These are phyloP conservation scores for Ichneumoninae sp. DNA, from an alignment of 2,888 invertebrate species.

Conservation along the genomic window DNA sequence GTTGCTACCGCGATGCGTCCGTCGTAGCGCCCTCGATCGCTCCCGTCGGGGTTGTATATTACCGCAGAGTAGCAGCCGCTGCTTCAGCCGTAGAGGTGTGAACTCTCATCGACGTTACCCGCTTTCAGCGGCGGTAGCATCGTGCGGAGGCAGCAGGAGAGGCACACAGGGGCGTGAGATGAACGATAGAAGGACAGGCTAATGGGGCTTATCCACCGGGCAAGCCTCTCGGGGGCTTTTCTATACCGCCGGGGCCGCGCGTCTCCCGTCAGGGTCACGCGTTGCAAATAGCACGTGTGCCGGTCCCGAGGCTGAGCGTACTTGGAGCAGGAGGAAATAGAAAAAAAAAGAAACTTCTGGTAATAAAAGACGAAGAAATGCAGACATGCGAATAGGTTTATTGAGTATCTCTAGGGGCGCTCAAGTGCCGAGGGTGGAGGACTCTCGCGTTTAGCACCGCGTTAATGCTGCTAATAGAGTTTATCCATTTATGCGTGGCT, in stretches of 20 bases:
- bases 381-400: conserved; percentile 6
- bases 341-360: not conserved
- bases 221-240: conserved; percentile 42
- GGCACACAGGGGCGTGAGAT: conserved; percentile 47
- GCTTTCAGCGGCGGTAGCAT: conserved; percentile 42
- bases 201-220: conserved; percentile 62
- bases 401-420: not conserved
- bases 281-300: conserved; percentile 60
- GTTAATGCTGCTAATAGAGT: conserved; percentile 2
- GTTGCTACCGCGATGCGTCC: not conserved
- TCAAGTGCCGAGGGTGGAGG: not conserved
- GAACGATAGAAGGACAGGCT: conserved; percentile 58
- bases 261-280: conserved; percentile 62
- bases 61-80: not conserved
- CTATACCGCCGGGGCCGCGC: conserved; percentile 8
- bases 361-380: conserved; percentile 11
- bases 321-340: conserved; percentile 1
- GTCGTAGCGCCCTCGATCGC: conserved; percentile 1
- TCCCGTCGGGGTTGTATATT: not conserved
- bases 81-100: conserved; percentile 14
- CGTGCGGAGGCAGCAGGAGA: conserved; percentile 37
- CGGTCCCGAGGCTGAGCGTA: not conserved
- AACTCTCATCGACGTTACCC: conserved; percentile 17
- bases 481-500: conserved; percentile 7
- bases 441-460: not conserved